Conservation (phyloP, 2,888 invertebrate species). For the Phorcus lineatus region DNA sequence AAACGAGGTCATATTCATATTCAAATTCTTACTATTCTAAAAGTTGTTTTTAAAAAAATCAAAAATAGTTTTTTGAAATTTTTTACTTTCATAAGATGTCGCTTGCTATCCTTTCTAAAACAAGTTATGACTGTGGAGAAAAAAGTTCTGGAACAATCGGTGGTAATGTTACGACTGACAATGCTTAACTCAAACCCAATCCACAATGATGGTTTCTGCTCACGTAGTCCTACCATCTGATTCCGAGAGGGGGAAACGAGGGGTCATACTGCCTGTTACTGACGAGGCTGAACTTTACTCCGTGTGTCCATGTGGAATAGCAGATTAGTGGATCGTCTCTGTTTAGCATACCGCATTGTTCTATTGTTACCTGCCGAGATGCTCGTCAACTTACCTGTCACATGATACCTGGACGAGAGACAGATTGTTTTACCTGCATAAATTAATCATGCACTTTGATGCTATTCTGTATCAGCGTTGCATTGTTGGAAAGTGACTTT, state of each 20-base stretch:
- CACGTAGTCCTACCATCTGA: background rate
- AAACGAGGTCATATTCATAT: no score
- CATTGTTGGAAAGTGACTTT: no score
- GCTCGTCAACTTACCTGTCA: background rate
- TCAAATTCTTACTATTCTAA: no score
- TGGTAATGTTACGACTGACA: constrained; percentile 9
- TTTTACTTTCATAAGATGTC: no score
- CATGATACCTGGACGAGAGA: background rate
- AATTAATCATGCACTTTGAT: constrained; percentile 1
- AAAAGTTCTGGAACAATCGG: background rate
- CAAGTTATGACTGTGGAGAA: background rate
- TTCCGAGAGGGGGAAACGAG: background rate
- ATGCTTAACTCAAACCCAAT: background rate
- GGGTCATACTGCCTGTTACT: constrained; percentile 2
- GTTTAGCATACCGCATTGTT: constrained; percentile 21
- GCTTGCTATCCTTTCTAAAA: no score
- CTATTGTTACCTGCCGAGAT: constrained; percentile 15
- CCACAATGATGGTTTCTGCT: background rate
- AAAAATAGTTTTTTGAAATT: no score
- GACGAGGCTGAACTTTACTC: constrained; percentile 16
- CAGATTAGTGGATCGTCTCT: background rate
- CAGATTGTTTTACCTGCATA: constrained; percentile 21
- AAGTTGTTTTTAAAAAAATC: no score
- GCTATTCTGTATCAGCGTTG: background rate
- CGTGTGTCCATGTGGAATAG: background rate